These are phyloP conservation scores for Mesoligia furuncula DNA, from an alignment of 2,888 invertebrate species.

Conservation along the genomic window DNA sequence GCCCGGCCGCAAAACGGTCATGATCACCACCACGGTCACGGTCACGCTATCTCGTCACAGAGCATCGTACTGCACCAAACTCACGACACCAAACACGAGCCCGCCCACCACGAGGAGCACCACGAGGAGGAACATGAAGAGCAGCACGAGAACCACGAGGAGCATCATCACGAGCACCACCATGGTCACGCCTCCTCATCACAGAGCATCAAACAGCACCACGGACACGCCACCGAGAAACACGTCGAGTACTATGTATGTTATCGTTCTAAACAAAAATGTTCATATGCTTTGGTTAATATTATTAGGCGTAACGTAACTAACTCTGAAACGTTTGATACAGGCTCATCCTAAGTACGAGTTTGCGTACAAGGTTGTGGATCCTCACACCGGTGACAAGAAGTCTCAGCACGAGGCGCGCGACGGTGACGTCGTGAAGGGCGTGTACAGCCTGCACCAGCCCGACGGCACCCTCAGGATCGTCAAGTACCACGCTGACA, in stretches of 20 bases:
- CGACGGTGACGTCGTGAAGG: conserved; percentile 90
- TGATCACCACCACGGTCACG: conserved; percentile 15
- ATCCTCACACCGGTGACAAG: conserved; percentile 88
- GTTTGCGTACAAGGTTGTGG: conserved; percentile 85
- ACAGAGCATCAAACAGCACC: too few species aligned
- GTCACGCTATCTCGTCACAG: neutral
- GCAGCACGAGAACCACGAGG: neutral
- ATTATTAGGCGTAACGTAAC: neutral
- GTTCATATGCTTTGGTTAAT: neutral
- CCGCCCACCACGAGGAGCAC: neutral
- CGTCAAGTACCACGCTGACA: conserved; percentile 85
- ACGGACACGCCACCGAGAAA: too few species aligned
- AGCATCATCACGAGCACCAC: neutral
- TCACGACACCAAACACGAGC: neutral
- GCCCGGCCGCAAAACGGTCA: conserved; percentile 61
- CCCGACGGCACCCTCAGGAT: conserved; percentile 83
- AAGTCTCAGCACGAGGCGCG: conserved; percentile 87
- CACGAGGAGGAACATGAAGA: neutral
- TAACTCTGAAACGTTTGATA: conserved; percentile 4
- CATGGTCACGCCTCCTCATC: conserved; percentile 44
- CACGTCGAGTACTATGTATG: too few species aligned
- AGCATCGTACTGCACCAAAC: neutral
- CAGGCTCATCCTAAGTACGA: conserved; percentile 84
- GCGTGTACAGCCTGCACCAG: conserved; percentile 88
- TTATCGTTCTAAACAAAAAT: too few species aligned